Evolutionary conservation across 37 sponge, comb jelly and placozoan genomes (phyloP).

Genomic region (Tethya wilhelma): DNA sequence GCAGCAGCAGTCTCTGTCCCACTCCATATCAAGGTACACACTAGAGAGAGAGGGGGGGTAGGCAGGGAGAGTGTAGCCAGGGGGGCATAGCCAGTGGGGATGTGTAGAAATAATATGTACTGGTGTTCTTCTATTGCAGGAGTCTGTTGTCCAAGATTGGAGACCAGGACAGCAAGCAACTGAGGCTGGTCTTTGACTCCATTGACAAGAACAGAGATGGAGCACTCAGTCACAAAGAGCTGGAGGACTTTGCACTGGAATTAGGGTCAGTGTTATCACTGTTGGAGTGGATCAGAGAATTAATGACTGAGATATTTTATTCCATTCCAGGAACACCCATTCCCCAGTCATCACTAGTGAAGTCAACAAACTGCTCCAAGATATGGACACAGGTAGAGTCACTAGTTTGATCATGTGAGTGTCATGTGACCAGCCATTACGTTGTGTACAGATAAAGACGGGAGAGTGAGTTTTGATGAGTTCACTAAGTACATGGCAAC

Average conservation of each 20-base stretch:
- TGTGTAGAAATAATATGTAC: too few species aligned
- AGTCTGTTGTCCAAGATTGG: conserved; percentile 17
- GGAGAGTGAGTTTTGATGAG: conserved; percentile 74
- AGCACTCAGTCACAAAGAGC: conserved; percentile 49
- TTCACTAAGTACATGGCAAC: conserved; percentile 70
- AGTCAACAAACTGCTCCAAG: conserved; percentile 34
- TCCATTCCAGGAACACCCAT: conserved; percentile 17
- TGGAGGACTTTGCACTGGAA: conserved; percentile 65
- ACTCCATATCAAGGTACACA: not conserved
- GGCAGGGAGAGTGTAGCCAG: too few species aligned
- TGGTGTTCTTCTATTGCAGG: too few species aligned
- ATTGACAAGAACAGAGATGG: conserved; percentile 82
- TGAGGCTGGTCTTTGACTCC: conserved; percentile 70
- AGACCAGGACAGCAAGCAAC: conserved; percentile 50
- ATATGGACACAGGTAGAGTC: conserved; percentile 62
- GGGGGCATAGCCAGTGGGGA: too few species aligned
- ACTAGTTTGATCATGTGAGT: not conserved
- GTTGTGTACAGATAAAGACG: conserved; percentile 50
- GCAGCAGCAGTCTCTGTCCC: too few species aligned
- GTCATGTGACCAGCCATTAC: not conserved
- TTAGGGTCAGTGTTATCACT: conserved; percentile 42
- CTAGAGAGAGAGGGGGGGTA: too few species aligned
- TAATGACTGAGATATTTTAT: not conserved
- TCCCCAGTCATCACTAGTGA: conserved; percentile 1
- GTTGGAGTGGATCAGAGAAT: not conserved